Evolutionary conservation across 92 coral and sea anemone genomes (phyloP).

Genomic region (Paramuricea clavata): DNA sequence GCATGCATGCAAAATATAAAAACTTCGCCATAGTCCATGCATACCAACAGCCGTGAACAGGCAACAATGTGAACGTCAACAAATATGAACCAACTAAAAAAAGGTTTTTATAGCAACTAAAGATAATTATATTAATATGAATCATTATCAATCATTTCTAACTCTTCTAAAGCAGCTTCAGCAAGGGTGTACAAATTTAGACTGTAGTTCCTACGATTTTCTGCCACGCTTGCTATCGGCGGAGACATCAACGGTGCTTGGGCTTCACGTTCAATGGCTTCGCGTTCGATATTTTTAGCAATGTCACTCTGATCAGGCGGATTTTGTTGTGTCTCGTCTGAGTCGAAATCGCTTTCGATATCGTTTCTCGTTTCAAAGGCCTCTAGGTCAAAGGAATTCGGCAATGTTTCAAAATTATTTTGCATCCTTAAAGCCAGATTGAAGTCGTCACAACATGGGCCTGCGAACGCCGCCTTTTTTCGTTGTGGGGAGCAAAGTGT

Average conservation of each 20-base stretch:
- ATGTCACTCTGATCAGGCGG: too few species aligned
- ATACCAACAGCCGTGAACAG: too few species aligned
- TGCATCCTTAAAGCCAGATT: conserved; percentile 52
- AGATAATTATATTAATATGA: too few species aligned
- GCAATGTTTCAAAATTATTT: conserved; percentile 43
- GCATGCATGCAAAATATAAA: conserved; percentile 53
- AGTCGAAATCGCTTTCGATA: neutral
- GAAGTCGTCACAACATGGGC: conserved; percentile 23
- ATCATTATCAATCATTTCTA: neutral
- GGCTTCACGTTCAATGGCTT: too few species aligned
- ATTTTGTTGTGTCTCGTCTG: neutral
- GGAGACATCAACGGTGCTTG: too few species aligned
- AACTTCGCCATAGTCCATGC: too few species aligned
- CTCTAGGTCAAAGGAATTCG: neutral
- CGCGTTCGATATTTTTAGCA: neutral
- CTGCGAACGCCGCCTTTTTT: neutral
- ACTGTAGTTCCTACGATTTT: neutral
- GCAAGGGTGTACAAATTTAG: neutral
- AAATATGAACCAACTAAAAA: too few species aligned
- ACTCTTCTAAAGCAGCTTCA: neutral
- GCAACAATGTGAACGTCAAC: neutral
- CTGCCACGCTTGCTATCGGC: too few species aligned
- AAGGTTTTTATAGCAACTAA: too few species aligned
- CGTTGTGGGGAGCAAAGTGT: conserved; percentile 4
- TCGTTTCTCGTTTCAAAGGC: neutral